Evolutionary conservation across 1,140 invertebrate genomes (phyloP).

Genomic region (Drosophila burlai): DNA sequence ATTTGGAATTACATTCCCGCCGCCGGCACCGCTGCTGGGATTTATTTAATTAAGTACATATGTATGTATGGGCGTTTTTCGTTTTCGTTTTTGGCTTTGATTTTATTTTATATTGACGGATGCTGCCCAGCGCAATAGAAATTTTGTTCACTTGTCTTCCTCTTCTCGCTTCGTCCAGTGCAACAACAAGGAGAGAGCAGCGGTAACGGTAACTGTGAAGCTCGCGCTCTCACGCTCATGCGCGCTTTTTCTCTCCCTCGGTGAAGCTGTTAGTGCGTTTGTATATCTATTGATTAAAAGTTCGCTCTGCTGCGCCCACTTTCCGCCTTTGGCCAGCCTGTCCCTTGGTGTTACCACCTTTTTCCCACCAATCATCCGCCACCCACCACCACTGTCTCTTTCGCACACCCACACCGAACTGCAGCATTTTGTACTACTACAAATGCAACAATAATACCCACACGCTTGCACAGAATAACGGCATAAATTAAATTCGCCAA

Average conservation of each 20-base stretch:
- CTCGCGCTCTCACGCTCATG: conserved; percentile 37
- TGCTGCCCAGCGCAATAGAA: conserved; percentile 78
- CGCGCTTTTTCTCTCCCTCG: conserved; percentile 15
- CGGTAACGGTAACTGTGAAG: conserved; percentile 53
- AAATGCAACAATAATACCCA: conserved; percentile 49
- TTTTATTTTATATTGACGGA: conserved; percentile 54
- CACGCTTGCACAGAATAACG: conserved; percentile 25
- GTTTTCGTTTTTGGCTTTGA: conserved; percentile 1
- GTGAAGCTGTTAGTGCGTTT: conserved; percentile 46
- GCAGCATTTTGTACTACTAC: conserved; percentile 42
- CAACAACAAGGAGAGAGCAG: conserved; percentile 37
- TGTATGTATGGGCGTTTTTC: conserved; percentile 5
- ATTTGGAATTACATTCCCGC: conserved; percentile 10
- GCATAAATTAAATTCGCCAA: conserved; percentile 36
- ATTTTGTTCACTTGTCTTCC: conserved; percentile 76
- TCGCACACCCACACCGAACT: conserved; percentile 17
- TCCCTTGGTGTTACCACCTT: conserved; percentile 1
- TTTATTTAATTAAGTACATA: neutral
- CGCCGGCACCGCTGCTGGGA: neutral
- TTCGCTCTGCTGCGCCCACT: conserved; percentile 65
- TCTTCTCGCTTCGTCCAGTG: conserved; percentile 54
- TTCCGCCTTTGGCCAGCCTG: conserved; percentile 7
- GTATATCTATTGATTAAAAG: conserved; percentile 79
- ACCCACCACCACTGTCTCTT: conserved; percentile 6
- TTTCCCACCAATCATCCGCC: conserved; percentile 7